Conservation (phyloP, 2,113 vertebrate species). For the Vicugna pacos region DNA sequence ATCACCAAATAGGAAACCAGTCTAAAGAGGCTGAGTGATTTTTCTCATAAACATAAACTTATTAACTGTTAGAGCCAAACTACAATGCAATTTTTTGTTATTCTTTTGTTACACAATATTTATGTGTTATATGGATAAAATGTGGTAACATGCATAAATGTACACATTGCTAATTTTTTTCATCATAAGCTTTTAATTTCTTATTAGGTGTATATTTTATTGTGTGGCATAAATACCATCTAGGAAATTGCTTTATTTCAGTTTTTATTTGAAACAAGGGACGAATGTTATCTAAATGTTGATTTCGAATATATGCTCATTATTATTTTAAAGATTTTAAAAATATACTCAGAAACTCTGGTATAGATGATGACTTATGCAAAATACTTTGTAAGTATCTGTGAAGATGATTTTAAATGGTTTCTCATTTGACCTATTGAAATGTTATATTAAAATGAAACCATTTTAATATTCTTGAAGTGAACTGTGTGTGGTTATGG, state of each 20-base stretch:
- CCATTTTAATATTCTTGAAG: conserved; percentile 49
- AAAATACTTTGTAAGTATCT: conserved; percentile 38
- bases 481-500: conserved; percentile 54
- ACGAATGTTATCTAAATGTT: neutral
- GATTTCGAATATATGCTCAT: neutral
- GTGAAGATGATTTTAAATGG: neutral
- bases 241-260: neutral
- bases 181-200: neutral
- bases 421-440: conserved; percentile 47
- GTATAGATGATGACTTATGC: neutral
- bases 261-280: neutral
- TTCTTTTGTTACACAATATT: neutral
- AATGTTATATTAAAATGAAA: conserved; percentile 54
- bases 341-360: neutral
- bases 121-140: neutral
- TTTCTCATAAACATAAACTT: neutral
- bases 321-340: neutral
- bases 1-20: neutral
- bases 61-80: neutral
- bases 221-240: neutral
- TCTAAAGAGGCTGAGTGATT: neutral
- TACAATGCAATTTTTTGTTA: neutral
- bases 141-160: neutral
- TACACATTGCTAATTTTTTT: neutral
- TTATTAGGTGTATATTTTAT: neutral